Evolutionary conservation across 2,113 vertebrate genomes (phyloP).

Genomic region (Columbina picui): DNA sequence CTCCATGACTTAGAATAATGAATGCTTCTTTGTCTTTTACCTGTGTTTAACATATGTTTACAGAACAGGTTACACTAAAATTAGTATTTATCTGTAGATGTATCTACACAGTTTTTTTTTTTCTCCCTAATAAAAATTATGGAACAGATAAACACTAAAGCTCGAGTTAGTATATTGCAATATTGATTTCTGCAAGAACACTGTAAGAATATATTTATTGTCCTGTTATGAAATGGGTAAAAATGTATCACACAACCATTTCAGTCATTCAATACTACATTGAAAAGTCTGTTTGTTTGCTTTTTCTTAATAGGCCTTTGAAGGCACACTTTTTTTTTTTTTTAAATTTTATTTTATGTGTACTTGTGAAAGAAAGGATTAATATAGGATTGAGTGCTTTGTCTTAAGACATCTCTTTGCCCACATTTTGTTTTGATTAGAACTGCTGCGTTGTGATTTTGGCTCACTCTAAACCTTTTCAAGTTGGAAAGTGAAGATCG

Average conservation of each 20-base stretch:
- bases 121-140: conserved; percentile 16
- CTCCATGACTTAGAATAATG: not conserved
- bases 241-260: not conserved
- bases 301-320: not conserved
- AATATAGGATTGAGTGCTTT: not conserved
- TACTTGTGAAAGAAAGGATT: not conserved
- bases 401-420: not conserved
- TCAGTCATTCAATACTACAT: not conserved
- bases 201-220: conserved; percentile 35
- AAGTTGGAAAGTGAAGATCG: not conserved
- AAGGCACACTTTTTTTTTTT: not conserved
- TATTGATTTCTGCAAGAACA: conserved; percentile 37
- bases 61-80: not conserved
- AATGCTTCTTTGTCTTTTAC: not conserved
- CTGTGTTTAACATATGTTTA: not conserved
- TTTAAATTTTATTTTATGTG: not conserved
- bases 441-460: not conserved
- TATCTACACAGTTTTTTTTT: not conserved
- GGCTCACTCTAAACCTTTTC: not conserved
- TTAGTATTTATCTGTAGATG: not conserved
- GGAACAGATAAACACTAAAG: conserved; percentile 15
- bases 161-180: not conserved
- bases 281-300: not conserved
- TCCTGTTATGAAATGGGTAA: conserved; percentile 40
- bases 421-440: not conserved